Conservation (phyloP, 1,140 invertebrate genomes). For the Zelostemma sp. region DNA sequence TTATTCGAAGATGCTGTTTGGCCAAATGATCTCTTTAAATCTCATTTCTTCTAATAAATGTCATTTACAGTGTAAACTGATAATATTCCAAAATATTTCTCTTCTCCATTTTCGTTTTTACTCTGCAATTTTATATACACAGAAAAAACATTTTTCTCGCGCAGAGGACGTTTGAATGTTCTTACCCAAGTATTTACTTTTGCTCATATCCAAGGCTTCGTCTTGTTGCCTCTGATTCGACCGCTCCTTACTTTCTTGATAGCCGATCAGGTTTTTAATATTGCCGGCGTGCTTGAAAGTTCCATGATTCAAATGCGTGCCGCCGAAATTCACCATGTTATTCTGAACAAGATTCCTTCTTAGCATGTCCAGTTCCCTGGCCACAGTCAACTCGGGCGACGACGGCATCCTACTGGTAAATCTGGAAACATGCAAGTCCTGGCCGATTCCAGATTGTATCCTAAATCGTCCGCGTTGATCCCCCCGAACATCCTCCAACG, state of each 20-base stretch:
- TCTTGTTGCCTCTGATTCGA: slow-evolving; percentile 61
- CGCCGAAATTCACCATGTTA: slow-evolving; percentile 56
- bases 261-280: slow-evolving; percentile 30
- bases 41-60: slow-evolving; percentile 12
- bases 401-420: slow-evolving; percentile 50
- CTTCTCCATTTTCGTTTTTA: too few relatives aligned
- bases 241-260: slow-evolving; percentile 54
- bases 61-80: slow-evolving; percentile 18
- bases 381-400: slow-evolving; percentile 53
- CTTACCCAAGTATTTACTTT: slow-evolving; percentile 67
- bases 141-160: too few relatives aligned
- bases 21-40: slow-evolving; percentile 56
- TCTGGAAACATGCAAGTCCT: slow-evolving; percentile 28
- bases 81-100: not conserved
- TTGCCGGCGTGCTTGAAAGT: slow-evolving; percentile 52
- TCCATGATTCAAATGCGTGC: slow-evolving; percentile 40
- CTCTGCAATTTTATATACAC: too few relatives aligned
- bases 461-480: slow-evolving; percentile 24
- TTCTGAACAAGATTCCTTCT: slow-evolving; percentile 62
- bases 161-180: too few relatives aligned
- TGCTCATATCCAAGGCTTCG: slow-evolving; percentile 68
- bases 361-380: slow-evolving; percentile 56
- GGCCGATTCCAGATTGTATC: slow-evolving; percentile 22
- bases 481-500: slow-evolving; percentile 36
- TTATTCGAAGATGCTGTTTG: slow-evolving; percentile 31